A percentile compares a stretch with the other conserved stretches of the same genome.
Conservation (phyloP, 2,113 vertebrate species). For the Phycodurus eques region DNA sequence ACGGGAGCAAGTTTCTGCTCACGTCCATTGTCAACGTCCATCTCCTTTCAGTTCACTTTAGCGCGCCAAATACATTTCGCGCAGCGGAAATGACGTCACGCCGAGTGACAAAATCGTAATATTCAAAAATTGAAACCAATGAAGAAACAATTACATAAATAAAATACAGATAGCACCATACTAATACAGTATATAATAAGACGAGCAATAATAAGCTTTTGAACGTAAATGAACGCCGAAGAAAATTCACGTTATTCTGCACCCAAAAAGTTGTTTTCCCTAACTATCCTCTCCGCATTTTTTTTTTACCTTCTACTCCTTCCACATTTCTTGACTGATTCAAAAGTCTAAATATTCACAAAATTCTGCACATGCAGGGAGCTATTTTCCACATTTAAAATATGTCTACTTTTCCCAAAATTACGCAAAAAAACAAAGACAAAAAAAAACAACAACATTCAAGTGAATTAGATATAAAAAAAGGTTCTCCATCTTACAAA, state of each 20-base stretch:
- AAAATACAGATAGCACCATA: background rate
- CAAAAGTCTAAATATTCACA: background rate
- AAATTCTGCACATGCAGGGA: background rate
- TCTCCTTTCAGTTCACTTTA: background rate
- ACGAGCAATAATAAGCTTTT: no score
- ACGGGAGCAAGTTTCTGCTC: background rate
- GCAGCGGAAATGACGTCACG: conserved; percentile 41
- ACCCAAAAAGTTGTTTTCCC: no score
- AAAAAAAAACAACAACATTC: no score
- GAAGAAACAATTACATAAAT: background rate
- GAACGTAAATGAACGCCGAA: no score
- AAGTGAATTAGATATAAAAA: no score
- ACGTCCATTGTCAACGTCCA: accelerated
- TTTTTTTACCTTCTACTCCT: no score
- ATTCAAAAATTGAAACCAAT: background rate
- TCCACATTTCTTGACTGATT: background rate
- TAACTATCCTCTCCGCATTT: no score
- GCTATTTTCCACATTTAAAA: background rate
- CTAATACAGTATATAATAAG: no score
- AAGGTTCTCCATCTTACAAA: no score
- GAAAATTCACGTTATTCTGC: no score
- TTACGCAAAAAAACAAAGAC: no score
- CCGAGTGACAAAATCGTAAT: background rate
- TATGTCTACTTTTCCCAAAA: background rate
- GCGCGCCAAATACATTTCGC: conserved; percentile 49